phyloP scores from a whole-genome alignment of 35 echinoderm and acorn worm species.

The Stichopus chloronotus region DNA sequence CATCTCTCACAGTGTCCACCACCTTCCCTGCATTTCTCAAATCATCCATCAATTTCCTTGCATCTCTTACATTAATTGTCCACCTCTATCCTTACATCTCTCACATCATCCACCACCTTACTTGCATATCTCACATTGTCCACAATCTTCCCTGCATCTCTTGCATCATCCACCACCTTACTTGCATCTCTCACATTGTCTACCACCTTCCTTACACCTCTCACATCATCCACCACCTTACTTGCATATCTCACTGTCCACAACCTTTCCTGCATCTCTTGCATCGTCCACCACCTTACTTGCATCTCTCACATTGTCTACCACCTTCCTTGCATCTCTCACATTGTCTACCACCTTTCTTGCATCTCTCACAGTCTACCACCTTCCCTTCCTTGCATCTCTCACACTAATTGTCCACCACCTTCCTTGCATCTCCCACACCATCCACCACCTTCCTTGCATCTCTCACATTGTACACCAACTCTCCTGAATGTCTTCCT shows the following conservation, averaged over 20 bases:
- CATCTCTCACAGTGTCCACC: neutral
- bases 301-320: neutral
- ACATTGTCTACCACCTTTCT: neutral
- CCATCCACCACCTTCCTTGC: neutral
- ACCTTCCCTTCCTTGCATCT: neutral
- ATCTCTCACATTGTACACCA: neutral
- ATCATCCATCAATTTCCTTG: neutral
- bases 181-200: neutral
- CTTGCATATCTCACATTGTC: neutral
- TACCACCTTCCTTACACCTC: neutral
- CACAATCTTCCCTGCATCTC: neutral
- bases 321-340: neutral
- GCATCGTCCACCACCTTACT: neutral
- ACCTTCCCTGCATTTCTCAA: neutral
- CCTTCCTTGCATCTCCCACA: neutral
- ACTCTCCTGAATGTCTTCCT: neutral
- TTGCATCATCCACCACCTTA: too few relatives aligned
- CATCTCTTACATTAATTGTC: neutral
- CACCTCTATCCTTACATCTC: neutral
- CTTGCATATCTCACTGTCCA: neutral
- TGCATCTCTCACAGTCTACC: neutral
- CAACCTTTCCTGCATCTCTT: neutral
- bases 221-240: neutral
- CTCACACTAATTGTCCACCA: neutral
- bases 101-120: neutral